phyloP scores from a whole-genome alignment of 2,797 vertebrate species.

The Crax fasciolata region DNA sequence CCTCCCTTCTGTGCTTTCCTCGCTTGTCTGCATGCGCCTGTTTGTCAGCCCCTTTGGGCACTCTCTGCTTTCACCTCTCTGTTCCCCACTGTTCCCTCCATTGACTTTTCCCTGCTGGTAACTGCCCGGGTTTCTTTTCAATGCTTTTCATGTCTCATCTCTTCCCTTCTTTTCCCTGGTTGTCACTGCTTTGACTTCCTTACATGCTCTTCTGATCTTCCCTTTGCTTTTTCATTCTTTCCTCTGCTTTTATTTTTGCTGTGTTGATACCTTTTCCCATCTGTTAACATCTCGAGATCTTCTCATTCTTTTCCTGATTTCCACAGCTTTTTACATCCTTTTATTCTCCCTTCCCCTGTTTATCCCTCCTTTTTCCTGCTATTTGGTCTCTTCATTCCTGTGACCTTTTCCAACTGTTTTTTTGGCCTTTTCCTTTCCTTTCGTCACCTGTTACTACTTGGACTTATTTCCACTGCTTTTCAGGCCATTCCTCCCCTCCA shows the following conservation, averaged over 20 bases:
- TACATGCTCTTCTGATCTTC: neutral
- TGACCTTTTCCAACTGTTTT: neutral
- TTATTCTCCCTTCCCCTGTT: neutral
- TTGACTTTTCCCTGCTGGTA: neutral
- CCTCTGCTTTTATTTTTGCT: neutral
- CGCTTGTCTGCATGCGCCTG: neutral
- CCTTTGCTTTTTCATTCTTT: neutral
- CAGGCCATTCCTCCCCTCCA: accelerated
- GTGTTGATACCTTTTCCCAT: no score
- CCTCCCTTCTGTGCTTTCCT: neutral
- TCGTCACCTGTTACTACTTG: neutral
- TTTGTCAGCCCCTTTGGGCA: neutral
- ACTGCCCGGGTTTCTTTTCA: neutral
- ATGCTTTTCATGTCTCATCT: neutral
- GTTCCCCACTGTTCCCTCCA: neutral
- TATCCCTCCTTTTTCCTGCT: neutral
- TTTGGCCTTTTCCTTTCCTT: neutral
- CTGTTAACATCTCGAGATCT: no score
- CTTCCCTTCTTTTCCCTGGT: neutral
- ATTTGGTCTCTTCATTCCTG: neutral
- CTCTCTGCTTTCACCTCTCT: neutral
- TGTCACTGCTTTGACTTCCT: neutral
- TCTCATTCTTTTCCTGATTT: no score
- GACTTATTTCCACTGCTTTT: neutral
- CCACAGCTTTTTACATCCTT: no score